Evolutionary conservation across 1,140 invertebrate species (phyloP).

Genomic region (Paramacrobiotus metropolitanus): DNA sequence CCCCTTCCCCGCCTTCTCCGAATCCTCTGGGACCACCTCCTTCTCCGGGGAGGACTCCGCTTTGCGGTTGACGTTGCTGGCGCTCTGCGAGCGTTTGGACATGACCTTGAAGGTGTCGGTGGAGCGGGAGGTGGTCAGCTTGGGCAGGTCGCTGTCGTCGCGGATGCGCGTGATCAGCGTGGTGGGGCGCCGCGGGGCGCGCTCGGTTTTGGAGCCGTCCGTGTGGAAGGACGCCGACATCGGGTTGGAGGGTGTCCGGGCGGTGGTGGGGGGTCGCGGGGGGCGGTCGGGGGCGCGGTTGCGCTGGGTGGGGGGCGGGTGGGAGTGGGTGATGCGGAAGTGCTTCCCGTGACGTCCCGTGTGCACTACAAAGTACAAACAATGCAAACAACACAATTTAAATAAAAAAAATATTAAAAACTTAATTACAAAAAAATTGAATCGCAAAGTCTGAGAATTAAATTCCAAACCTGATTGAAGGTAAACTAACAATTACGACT

Average conservation of each 20-base stretch:
- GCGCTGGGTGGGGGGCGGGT: neutral
- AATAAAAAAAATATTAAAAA: neutral
- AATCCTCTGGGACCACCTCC: too few relatives aligned
- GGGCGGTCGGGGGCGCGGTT: too few relatives aligned
- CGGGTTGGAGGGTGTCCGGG: too few relatives aligned
- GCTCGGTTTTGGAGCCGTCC: too few relatives aligned
- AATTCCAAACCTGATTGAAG: too few relatives aligned
- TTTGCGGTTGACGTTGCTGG: neutral
- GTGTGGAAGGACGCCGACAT: too few relatives aligned
- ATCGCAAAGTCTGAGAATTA: neutral
- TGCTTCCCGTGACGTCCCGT: neutral
- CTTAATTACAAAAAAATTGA: neutral
- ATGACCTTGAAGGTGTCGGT: neutral
- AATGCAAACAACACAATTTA: neutral
- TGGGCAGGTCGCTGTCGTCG: neutral
- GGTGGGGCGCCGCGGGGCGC: too few relatives aligned
- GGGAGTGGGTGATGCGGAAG: neutral
- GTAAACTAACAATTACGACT: too few relatives aligned
- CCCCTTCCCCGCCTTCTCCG: too few relatives aligned
- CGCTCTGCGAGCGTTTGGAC: slow-evolving; percentile 3
- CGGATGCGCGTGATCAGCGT: neutral
- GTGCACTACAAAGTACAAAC: neutral
- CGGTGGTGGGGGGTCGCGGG: too few relatives aligned
- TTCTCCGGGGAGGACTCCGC: too few relatives aligned
- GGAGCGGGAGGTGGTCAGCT: neutral